Base-by-base conservation (phyloP, 2,113 vertebrate species). In the Antigone vipio region DNA sequence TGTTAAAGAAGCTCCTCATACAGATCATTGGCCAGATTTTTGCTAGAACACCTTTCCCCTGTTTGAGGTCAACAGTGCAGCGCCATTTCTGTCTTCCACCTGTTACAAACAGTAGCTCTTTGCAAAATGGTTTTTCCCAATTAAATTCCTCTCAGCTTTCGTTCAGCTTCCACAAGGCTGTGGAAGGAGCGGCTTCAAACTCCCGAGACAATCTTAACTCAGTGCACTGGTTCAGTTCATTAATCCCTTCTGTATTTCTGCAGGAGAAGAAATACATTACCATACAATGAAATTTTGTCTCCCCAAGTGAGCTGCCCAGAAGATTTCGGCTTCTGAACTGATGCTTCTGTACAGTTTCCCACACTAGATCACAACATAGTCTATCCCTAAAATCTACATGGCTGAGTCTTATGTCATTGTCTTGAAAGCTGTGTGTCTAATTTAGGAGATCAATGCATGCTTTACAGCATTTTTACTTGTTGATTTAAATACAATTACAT, bases 181-280 rank as follows among this genome's bases (percentile, higher is more conserved):
- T 66, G 45, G 58, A 63, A 94, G 9, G 63, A 94, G 53, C 26
- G 15, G 16, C 13, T 95, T 84, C 1, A 2, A 74, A 63, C 11
- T 67, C 32, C 84, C 0, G 2, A 95, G 91, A 60, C 49, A 94
- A 38, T 78, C 40, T 15, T 73, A 82, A 96, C 82, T 86, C 50
- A 77, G 60, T 88, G 76, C 55, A 45, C 52, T 59, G 19, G 15
- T 79, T 94, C 93, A 94, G 93, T 95, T 96, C 91, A 92, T 96
- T 91, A 92, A 95, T 96, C 84, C 85, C 62, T 73, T 92, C 85
- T 95, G 67, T 76, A 86, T 93, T 98, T 75, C 62, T 74, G 75
- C 67, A 81, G 73, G 75, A 96, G 91, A 91, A 94, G 91, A 97
- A 85, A 56, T 16, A 4, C 4, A 1, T 66, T 90, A 44, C 68